Evolutionary conservation across 2,113 vertebrate genomes (phyloP).

Genomic region (Accipiter cooperii): DNA sequence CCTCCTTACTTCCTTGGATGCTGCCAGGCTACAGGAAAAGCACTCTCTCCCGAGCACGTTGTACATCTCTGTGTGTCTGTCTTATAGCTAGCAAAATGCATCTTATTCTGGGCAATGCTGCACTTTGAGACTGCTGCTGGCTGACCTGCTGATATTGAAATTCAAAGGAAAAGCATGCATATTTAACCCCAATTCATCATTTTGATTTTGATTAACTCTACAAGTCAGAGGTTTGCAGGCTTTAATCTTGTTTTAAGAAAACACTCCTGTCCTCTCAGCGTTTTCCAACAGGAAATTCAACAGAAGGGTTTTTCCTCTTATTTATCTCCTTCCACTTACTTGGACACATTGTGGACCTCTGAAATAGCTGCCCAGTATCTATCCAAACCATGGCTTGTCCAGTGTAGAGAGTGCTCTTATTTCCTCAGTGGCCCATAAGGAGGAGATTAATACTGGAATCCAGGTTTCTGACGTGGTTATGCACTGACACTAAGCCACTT

Average conservation of each 20-base stretch:
- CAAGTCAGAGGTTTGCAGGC: background rate
- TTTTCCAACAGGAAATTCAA: background rate
- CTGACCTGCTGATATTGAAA: background rate
- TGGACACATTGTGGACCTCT: background rate
- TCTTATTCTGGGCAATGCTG: background rate
- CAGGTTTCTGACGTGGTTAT: background rate
- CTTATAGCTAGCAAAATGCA: background rate
- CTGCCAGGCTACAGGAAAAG: background rate
- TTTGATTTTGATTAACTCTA: conserved; percentile 49
- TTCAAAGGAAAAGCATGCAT: background rate
- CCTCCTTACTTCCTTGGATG: background rate
- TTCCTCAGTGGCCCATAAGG: background rate
- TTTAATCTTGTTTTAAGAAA: conserved; percentile 44
- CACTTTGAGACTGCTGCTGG: background rate
- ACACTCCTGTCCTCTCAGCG: background rate
- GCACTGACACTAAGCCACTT: conserved; percentile 21
- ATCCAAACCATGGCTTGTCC: background rate
- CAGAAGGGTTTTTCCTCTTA: background rate
- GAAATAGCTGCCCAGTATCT: background rate
- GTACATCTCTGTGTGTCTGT: background rate
- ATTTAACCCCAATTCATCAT: conserved; percentile 51
- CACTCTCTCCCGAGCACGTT: accelerated
- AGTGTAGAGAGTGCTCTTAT: background rate
- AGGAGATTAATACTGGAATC: background rate
- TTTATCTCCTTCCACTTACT: background rate